Conservation (phyloP, 2,113 vertebrate genomes). For the Arenaria interpres region DNA sequence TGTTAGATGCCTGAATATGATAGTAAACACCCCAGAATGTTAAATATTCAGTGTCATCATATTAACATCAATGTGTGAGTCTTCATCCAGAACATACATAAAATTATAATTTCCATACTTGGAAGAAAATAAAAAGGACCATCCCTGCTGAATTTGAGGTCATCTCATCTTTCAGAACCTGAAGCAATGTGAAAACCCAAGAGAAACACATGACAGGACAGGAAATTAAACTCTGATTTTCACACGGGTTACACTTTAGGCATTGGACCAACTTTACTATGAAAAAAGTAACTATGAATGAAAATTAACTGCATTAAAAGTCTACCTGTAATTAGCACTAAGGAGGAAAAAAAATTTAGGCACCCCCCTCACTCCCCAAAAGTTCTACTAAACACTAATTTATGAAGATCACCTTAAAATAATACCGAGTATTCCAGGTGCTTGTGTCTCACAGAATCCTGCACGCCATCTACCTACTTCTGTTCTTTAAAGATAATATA, state of each 20-base stretch:
- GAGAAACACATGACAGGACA: background rate
- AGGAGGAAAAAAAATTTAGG: background rate
- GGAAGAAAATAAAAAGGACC: background rate
- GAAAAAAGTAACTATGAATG: background rate
- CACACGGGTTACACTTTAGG: background rate
- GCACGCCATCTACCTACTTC: background rate
- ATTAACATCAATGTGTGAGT: background rate
- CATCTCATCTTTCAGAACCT: background rate
- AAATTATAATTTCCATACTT: background rate
- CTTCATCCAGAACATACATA: background rate
- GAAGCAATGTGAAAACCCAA: background rate
- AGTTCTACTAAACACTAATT: background rate
- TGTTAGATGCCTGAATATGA: background rate
- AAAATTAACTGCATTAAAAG: background rate
- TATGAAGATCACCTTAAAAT: background rate
- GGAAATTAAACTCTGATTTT: background rate
- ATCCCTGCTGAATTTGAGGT: background rate
- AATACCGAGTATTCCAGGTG: background rate
- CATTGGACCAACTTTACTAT: background rate
- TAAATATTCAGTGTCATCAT: background rate
- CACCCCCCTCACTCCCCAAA: background rate
- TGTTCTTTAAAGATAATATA: constrained; percentile 40
- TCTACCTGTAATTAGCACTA: background rate
- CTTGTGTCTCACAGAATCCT: background rate
- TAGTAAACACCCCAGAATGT: background rate